Evolutionary conservation across 2,113 vertebrate genomes (phyloP).

Genomic region (Numida meleagris): DNA sequence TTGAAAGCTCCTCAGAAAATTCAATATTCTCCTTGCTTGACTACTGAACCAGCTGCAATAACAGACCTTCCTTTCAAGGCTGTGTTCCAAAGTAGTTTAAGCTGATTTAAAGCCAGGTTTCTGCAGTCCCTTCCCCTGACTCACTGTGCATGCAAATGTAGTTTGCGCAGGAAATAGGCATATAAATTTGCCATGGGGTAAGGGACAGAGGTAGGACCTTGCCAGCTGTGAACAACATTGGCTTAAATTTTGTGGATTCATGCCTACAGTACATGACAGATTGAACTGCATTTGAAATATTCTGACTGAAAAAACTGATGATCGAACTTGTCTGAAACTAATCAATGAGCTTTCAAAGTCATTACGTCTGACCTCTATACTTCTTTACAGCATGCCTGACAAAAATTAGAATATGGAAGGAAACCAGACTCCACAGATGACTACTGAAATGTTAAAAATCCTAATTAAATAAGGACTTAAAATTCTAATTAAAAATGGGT

Average conservation of each 20-base stretch:
- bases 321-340: background rate
- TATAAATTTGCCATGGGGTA: background rate
- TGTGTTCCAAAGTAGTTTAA: background rate
- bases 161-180: background rate
- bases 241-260: background rate
- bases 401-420: background rate
- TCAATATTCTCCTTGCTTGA: background rate
- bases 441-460: background rate
- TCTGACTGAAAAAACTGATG: background rate
- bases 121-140: background rate
- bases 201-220: background rate
- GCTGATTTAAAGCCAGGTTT: background rate
- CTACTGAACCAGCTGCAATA: background rate
- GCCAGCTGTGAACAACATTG: background rate
- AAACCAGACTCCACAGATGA: background rate
- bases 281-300: background rate
- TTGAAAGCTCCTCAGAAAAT: background rate
- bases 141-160: background rate
- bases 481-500: background rate
- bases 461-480: background rate
- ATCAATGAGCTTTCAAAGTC: background rate
- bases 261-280: background rate
- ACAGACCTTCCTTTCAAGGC: background rate
- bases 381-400: background rate
- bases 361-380: background rate